A percentile compares a stretch with the other conserved stretches of the same genome.
Evolutionary conservation across 2,113 vertebrate genomes (phyloP).

Genomic region (Hypanus sabinus): DNA sequence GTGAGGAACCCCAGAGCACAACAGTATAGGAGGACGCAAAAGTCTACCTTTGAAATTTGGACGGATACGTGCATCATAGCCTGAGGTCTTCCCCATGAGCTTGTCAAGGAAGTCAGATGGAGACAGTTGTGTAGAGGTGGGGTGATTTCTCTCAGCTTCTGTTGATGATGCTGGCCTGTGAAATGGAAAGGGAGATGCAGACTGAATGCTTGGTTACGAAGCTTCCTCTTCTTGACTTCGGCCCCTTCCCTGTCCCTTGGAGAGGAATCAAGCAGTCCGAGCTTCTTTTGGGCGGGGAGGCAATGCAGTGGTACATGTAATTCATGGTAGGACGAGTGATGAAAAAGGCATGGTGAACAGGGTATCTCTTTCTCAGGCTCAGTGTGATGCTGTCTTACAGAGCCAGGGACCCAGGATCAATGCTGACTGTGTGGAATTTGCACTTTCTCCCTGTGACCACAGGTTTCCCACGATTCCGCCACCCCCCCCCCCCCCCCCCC

Average conservation of each 20-base stretch:
- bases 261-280: no score
- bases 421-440: no score
- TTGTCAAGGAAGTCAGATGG: slow-evolving; percentile 94
- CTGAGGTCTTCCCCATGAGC: slow-evolving; percentile 85
- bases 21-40: neutral
- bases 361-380: no score
- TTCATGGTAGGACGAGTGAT: no score
- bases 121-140: slow-evolving; percentile 66
- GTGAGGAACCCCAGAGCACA: neutral
- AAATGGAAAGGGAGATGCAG: neutral
- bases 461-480: no score
- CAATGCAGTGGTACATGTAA: no score
- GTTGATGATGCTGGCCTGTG: slow-evolving; percentile 73
- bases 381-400: no score
- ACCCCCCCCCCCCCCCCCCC: no score
- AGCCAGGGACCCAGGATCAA: no score
- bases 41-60: slow-evolving; percentile 90
- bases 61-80: slow-evolving; percentile 85
- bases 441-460: no score
- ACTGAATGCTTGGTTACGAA: neutral
- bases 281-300: no score
- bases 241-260: neutral
- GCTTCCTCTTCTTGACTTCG: neutral
- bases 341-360: no score
- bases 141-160: slow-evolving; percentile 70